Conservation (phyloP, 1,140 invertebrate genomes). For the Camponotus pennsylvanicus region DNA sequence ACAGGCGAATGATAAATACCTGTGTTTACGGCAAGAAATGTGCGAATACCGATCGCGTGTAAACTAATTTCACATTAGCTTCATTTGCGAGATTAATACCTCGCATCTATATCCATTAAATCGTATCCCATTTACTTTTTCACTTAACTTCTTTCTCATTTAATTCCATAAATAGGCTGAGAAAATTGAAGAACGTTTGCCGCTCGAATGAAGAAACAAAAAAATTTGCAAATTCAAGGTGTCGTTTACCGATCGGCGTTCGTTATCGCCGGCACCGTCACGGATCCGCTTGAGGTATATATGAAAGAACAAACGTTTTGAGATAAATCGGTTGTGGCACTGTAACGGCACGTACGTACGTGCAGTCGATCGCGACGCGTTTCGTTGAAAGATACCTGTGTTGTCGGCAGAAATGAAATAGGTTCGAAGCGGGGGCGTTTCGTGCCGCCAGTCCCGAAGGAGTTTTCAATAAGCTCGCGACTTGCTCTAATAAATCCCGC, state of each 20-base stretch:
- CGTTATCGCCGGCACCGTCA: constrained; percentile 16
- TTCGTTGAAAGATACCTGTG: constrained; percentile 7
- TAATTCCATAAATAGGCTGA: neutral
- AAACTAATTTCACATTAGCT: neutral
- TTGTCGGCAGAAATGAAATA: constrained; percentile 23
- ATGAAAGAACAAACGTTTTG: constrained; percentile 12
- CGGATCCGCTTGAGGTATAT: constrained; percentile 35
- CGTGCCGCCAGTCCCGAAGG: constrained; percentile 2
- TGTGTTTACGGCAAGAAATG: constrained; percentile 20
- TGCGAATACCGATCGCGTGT: no score
- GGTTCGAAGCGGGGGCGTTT: constrained; percentile 1
- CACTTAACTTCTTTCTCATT: neutral
- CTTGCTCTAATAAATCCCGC: constrained; percentile 70
- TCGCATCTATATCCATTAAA: neutral
- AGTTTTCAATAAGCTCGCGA: constrained; percentile 44
- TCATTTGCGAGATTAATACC: constrained; percentile 21
- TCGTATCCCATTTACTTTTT: neutral
- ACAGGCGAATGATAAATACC: neutral
- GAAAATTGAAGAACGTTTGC: neutral
- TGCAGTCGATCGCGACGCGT: constrained; percentile 12
- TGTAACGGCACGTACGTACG: constrained; percentile 28
- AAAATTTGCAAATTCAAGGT: neutral
- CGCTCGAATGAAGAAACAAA: neutral
- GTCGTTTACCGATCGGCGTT: constrained; percentile 19
- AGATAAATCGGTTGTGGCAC: constrained; percentile 15